Conservation (phyloP, 2,113 vertebrate species). For the Gnathonemus longibarbis region DNA sequence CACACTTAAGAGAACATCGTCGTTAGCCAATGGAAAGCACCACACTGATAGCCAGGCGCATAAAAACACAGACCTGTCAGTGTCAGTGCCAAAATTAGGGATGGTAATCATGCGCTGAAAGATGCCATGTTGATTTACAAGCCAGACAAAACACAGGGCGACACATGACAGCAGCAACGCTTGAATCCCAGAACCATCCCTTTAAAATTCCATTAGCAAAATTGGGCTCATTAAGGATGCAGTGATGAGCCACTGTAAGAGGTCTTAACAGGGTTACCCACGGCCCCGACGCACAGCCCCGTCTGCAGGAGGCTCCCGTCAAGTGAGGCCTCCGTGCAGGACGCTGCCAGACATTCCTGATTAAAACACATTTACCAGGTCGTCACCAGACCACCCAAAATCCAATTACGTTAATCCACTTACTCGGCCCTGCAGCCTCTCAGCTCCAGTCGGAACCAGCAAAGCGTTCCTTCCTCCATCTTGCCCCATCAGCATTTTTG, state of each 20-base stretch:
- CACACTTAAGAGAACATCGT: neutral
- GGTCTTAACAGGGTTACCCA: neutral
- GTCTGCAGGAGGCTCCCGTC: conserved; percentile 13
- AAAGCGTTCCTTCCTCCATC: neutral
- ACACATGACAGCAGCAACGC: neutral
- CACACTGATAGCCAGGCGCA: neutral
- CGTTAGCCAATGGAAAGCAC: neutral
- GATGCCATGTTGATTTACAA: neutral
- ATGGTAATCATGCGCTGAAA: neutral
- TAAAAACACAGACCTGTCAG: neutral
- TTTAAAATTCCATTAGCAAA: neutral
- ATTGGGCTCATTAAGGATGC: neutral
- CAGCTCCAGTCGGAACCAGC: conserved; percentile 31
- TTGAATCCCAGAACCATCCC: neutral
- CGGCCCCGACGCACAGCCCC: neutral
- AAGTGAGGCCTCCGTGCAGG: neutral
- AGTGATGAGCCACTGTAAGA: neutral
- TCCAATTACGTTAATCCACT: conserved; percentile 60
- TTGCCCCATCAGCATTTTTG: neutral
- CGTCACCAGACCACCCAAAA: conserved; percentile 49
- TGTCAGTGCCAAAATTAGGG: neutral
- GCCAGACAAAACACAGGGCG: neutral
- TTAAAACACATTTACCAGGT: conserved; percentile 32
- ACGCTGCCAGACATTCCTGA: neutral
- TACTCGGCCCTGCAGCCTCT: conserved; percentile 33